Conservation (phyloP, 1,140 invertebrate species). For the Cotesia chilonis region DNA sequence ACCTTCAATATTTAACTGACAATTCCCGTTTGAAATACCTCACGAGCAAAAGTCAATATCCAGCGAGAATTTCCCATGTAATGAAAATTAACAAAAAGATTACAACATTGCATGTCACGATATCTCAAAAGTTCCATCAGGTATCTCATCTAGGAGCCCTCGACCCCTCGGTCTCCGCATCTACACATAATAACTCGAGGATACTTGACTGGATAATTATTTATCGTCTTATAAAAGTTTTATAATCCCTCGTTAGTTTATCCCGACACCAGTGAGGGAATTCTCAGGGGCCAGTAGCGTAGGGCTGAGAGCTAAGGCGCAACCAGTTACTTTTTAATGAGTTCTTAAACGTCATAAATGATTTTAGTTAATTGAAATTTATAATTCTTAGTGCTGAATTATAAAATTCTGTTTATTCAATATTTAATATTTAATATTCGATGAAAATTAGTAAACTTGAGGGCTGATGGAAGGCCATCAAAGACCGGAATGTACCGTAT, state of each 20-base stretch:
- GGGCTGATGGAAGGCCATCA: not conserved
- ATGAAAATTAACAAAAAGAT: too few species aligned
- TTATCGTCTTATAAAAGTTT: slow-evolving; percentile 60
- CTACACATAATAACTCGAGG: not conserved
- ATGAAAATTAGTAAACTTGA: not conserved
- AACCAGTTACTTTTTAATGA: slow-evolving; percentile 52
- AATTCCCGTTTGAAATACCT: too few species aligned
- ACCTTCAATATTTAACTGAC: too few species aligned
- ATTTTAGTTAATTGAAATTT: slow-evolving; percentile 30
- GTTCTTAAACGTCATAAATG: slow-evolving; percentile 61
- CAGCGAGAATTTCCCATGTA: too few species aligned
- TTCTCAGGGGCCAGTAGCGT: slow-evolving; percentile 17
- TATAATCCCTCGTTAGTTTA: slow-evolving; percentile 45
- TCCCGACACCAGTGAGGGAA: slow-evolving; percentile 36
- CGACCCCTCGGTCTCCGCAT: too few species aligned
- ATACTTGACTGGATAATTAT: slow-evolving; percentile 51
- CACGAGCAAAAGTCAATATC: too few species aligned
- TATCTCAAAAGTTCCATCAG: slow-evolving; percentile 8
- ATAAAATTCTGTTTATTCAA: not conserved
- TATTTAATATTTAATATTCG: not conserved
- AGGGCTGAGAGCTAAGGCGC: too few species aligned
- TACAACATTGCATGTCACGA: too few species aligned
- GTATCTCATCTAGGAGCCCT: too few species aligned
- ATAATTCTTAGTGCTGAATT: not conserved
- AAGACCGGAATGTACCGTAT: too few species aligned